These are phyloP conservation scores for Xylocampa areola DNA, from an alignment of 2,888 invertebrate species.

Conservation along the genomic window DNA sequence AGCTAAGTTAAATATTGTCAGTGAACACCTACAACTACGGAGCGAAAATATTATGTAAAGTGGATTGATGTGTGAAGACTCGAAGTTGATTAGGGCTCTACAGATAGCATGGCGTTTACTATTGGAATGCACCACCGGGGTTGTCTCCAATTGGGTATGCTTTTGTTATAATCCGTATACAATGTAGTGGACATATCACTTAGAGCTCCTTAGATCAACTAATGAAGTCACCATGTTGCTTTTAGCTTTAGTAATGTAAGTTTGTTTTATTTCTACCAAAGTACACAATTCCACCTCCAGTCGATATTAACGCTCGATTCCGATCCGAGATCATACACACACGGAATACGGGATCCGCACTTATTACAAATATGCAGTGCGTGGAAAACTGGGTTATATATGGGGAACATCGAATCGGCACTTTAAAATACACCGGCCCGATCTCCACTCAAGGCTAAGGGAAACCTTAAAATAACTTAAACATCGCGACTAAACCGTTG, in stretches of 20 bases:
- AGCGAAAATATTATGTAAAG: slow-evolving; percentile 35
- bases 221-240: not conserved
- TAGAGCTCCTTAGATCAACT: not conserved
- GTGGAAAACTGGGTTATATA: slow-evolving; percentile 41
- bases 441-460: slow-evolving; percentile 60
- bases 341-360: slow-evolving; percentile 30
- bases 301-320: slow-evolving; percentile 32
- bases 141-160: no score
- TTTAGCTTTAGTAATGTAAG: not conserved
- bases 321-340: slow-evolving; percentile 18
- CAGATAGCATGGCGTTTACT: no score
- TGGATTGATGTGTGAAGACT: not conserved
- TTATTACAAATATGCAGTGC: slow-evolving; percentile 34
- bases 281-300: not conserved
- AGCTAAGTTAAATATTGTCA: slow-evolving; percentile 23
- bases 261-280: not conserved
- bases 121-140: no score
- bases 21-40: slow-evolving; percentile 29
- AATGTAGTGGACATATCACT: no score
- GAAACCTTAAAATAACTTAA: slow-evolving; percentile 49
- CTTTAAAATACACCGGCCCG: slow-evolving; percentile 58
- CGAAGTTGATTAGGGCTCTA: not conserved
- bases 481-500: slow-evolving; percentile 39
- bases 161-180: no score
- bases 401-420: slow-evolving; percentile 49